Evolutionary conservation across 2,113 vertebrate species (phyloP).

Genomic region (Macrotis lagotis): DNA sequence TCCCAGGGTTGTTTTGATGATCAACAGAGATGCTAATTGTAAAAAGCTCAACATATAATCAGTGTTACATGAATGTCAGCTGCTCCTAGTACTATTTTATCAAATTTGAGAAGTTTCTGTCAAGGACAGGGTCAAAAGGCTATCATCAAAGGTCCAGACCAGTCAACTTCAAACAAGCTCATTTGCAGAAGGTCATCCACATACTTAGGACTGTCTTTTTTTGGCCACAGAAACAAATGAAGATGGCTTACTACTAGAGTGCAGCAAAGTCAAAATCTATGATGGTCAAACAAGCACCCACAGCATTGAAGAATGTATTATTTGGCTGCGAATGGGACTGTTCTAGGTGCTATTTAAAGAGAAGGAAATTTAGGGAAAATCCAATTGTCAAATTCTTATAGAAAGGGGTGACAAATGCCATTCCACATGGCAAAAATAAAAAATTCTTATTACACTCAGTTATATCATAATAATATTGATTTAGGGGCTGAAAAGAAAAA

Average conservation of each 20-base stretch:
- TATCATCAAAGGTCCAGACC: not conserved
- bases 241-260: not conserved
- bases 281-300: not conserved
- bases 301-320: not conserved
- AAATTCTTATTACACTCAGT: not conserved
- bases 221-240: not conserved
- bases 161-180: not conserved
- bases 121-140: not conserved
- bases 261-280: not conserved
- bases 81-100: too few species aligned
- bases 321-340: fast-evolving
- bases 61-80: not conserved
- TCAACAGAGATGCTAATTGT: not conserved
- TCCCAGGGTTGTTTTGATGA: not conserved
- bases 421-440: not conserved
- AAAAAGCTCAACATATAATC: not conserved
- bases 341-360: not conserved
- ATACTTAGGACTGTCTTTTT: not conserved
- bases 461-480: not conserved
- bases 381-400: not conserved
- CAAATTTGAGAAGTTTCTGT: not conserved
- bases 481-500: not conserved
- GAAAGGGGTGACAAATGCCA: not conserved
- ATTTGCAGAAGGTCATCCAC: not conserved
- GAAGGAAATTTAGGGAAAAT: not conserved